Percentiles rank a stretch among this genome's conserved stretches.
Conservation (phyloP, 1,140 invertebrate genomes). For the Melipona quadrifasciata region DNA sequence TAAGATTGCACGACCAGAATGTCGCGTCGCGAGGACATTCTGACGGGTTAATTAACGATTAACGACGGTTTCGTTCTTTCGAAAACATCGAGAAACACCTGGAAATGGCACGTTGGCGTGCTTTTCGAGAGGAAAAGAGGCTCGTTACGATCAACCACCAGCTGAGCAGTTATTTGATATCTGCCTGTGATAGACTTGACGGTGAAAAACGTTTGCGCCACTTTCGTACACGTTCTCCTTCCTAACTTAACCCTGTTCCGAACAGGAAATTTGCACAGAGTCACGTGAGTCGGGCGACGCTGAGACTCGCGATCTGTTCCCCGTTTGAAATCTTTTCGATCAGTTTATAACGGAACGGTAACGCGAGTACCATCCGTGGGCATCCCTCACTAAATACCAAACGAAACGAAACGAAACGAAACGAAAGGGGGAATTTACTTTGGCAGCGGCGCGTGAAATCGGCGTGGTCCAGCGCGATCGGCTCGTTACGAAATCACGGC, state of each 20-base stretch:
- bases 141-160: background rate
- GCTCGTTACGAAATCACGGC: background rate
- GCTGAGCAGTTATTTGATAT: slow-evolving; percentile 21
- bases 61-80: slow-evolving; percentile 40
- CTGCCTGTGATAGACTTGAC: background rate
- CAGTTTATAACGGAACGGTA: background rate
- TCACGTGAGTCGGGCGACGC: too few relatives aligned
- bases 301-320: background rate
- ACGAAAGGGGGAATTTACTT: slow-evolving; percentile 21
- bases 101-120: slow-evolving; percentile 40
- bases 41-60: slow-evolving; percentile 58
- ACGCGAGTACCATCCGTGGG: background rate
- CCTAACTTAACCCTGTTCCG: too few relatives aligned
- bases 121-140: slow-evolving; percentile 17
- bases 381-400: background rate
- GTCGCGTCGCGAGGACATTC: too few relatives aligned
- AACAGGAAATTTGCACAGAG: background rate
- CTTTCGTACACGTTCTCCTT: too few relatives aligned
- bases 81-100: slow-evolving; percentile 3
- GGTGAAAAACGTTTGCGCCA: background rate
- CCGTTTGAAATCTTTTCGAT: background rate
- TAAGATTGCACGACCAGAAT: too few relatives aligned
- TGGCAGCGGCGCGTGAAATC: slow-evolving; percentile 23
- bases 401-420: too few relatives aligned
- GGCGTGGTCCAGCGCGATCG: background rate